phyloP scores from a whole-genome alignment of 2,888 invertebrate species.

The Pecten maximus region DNA sequence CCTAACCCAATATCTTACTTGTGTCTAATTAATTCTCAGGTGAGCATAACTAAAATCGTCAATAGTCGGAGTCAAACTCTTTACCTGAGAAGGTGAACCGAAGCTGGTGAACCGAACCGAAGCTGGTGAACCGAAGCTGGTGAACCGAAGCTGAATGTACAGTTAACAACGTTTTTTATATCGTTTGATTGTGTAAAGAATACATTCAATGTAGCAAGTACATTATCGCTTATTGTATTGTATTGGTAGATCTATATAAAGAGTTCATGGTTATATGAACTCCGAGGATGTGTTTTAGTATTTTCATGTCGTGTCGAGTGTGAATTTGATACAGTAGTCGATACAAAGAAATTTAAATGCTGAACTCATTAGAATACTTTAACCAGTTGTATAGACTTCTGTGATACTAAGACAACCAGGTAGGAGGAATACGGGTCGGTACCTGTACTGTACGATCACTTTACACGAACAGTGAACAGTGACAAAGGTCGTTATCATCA shows the following conservation, averaged over 20 bases:
- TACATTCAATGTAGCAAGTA: no score
- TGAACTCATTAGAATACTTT: background rate
- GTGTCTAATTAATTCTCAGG: conserved; percentile 19
- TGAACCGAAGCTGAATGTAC: no score
- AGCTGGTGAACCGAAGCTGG: no score
- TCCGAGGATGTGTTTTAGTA: background rate
- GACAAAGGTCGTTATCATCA: no score
- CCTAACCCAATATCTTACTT: background rate
- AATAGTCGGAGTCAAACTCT: background rate
- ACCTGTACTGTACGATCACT: background rate
- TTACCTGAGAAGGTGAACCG: background rate
- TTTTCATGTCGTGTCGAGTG: background rate
- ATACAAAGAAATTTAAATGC: background rate
- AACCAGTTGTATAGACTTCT: background rate
- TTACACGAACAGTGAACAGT: no score
- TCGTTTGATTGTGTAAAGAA: no score
- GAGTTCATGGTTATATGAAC: no score
- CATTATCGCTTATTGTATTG: no score
- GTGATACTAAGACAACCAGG: background rate
- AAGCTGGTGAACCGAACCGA: no score
- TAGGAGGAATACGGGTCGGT: background rate
- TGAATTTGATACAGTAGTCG: background rate
- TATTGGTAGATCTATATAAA: background rate
- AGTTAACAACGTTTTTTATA: no score
- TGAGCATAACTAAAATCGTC: background rate